Evolutionary conservation across 2,888 invertebrate genomes (phyloP).

Genomic region (Clistopyga incitator): DNA sequence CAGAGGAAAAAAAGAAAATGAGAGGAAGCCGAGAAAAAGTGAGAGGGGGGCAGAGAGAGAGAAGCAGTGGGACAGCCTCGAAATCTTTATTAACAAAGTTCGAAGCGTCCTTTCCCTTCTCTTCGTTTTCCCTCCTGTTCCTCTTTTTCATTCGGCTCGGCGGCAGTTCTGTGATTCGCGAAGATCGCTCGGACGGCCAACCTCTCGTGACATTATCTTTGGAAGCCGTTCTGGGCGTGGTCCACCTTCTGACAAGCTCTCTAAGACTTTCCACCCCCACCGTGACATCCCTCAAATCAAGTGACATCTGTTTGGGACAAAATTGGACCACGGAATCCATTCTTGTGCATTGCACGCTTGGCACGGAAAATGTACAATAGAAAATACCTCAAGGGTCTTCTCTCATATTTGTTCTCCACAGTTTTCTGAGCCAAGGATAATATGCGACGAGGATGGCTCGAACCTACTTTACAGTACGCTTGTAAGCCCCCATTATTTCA

Average conservation of each 20-base stretch:
- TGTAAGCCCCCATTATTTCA: no score
- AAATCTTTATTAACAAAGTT: constrained; percentile 69
- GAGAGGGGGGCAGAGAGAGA: constrained; percentile 35
- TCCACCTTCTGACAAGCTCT: constrained; percentile 11
- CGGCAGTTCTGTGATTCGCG: constrained; percentile 69
- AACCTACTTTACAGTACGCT: neutral
- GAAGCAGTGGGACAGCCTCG: constrained; percentile 51
- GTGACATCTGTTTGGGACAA: constrained; percentile 20
- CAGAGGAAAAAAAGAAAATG: constrained; percentile 31
- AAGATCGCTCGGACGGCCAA: constrained; percentile 36
- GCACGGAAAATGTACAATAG: constrained; percentile 1
- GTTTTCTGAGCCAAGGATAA: constrained; percentile 27
- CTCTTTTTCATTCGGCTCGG: constrained; percentile 44
- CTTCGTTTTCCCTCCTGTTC: constrained; percentile 1
- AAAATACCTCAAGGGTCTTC: constrained; percentile 11
- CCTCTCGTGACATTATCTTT: constrained; percentile 49
- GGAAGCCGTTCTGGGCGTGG: constrained; percentile 29
- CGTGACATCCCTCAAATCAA: constrained; percentile 7
- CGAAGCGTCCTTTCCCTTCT: constrained; percentile 46
- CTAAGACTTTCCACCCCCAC: neutral
- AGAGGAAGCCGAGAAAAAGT: constrained; percentile 15
- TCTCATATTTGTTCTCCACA: neutral
- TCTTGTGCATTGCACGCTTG: neutral
- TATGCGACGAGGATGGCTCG: constrained; percentile 12
- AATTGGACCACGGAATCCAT: neutral